Evolutionary conservation across 2,113 vertebrate species (phyloP).

Genomic region (Thymallus thymallus): DNA sequence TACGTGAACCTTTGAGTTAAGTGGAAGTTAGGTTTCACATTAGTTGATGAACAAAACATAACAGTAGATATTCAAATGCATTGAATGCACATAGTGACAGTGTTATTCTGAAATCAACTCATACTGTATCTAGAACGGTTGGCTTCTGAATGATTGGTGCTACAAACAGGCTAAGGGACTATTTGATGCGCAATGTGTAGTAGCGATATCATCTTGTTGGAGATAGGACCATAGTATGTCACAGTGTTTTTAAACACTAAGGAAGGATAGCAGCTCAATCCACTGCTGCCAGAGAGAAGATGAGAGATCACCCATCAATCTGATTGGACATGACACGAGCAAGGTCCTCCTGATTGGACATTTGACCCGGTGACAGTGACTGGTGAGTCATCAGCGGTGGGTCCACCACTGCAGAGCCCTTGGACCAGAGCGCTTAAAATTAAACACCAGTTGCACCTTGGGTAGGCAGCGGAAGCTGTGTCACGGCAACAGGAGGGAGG

Average conservation of each 20-base stretch:
- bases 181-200: neutral
- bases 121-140: neutral
- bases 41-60: neutral
- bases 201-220: neutral
- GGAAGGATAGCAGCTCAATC: neutral
- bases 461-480: neutral
- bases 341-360: conserved; percentile 70
- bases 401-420: conserved; percentile 29
- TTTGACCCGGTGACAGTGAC: conserved; percentile 66
- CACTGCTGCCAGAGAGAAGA: conserved; percentile 4
- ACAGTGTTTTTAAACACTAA: neutral
- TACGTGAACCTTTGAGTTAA: no score
- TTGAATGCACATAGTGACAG: neutral
- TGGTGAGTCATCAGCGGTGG: conserved; percentile 54
- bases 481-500: neutral
- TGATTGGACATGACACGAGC: conserved; percentile 53
- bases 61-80: neutral
- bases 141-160: neutral
- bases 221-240: neutral
- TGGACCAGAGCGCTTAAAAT: conserved; percentile 49
- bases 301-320: conserved; percentile 63
- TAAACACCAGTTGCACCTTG: conserved; percentile 41
- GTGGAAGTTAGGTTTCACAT: no score
- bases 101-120: neutral
- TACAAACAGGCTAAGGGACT: no score